A percentile compares a stretch with the other conserved stretches of the same genome.
These are phyloP conservation scores for Ibycter americanus DNA, from an alignment of 2,797 vertebrate species.

Conservation along the genomic window DNA sequence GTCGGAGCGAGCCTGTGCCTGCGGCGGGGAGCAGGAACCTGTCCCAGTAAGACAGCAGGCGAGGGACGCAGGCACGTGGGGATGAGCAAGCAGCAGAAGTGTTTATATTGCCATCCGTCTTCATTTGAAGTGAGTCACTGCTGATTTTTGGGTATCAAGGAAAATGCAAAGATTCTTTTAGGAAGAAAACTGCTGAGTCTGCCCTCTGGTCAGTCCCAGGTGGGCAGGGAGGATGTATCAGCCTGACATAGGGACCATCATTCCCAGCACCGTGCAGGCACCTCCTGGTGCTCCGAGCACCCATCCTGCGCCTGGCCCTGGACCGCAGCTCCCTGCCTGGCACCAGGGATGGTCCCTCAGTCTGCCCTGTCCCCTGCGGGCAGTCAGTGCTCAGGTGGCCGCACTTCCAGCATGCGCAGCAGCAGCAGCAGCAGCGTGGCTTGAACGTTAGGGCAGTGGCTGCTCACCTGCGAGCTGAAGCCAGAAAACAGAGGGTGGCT, in stretches of 20 bases:
- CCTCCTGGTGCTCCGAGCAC: not conserved
- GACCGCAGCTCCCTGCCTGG: not conserved
- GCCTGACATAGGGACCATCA: fast-evolving
- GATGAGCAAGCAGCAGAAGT: not conserved
- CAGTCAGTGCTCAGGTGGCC: fast-evolving
- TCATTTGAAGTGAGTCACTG: not conserved
- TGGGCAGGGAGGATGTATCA: not conserved
- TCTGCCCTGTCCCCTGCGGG: not conserved
- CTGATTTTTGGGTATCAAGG: not conserved
- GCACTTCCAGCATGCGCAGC: fast-evolving
- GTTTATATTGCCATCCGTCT: not conserved
- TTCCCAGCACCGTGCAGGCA: fast-evolving
- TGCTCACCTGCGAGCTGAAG: fast-evolving
- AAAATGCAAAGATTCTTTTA: not conserved
- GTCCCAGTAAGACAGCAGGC: not conserved
- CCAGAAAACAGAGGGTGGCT: fast-evolving
- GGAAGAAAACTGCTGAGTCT: not conserved
- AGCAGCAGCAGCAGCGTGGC: fast-evolving
- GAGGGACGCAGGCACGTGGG: not conserved
- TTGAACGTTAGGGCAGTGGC: fast-evolving
- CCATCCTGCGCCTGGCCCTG: fast-evolving
- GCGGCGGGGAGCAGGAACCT: not conserved
- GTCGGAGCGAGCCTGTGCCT: fast-evolving
- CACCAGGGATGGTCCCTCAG: fast-evolving
- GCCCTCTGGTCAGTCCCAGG: not conserved